Conservation (phyloP, 2,888 invertebrate species). For the Desoria tigrina region DNA sequence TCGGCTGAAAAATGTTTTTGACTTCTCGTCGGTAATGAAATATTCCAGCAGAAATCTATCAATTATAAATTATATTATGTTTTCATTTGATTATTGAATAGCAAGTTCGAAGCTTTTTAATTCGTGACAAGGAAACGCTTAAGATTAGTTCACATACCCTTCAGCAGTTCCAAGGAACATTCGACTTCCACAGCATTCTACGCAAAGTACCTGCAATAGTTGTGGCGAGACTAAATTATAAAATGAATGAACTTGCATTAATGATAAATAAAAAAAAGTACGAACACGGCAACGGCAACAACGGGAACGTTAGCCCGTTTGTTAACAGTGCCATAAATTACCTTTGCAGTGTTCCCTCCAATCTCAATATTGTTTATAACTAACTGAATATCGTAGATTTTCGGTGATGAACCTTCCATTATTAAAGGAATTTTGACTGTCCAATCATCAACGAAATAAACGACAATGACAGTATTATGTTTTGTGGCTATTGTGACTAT, state of each 20-base stretch:
- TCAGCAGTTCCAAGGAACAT: slow-evolving; percentile 51
- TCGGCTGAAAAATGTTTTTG: slow-evolving; percentile 42
- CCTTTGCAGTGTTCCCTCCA: slow-evolving; percentile 44
- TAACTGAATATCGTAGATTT: slow-evolving; percentile 48
- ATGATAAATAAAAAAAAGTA: too few relatives aligned
- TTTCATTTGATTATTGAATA: slow-evolving; percentile 1
- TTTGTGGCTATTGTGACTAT: too few relatives aligned
- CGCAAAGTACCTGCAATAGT: slow-evolving; percentile 46
- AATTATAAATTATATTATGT: slow-evolving; percentile 4
- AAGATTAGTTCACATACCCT: slow-evolving; percentile 33
- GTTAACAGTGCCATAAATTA: slow-evolving; percentile 17
- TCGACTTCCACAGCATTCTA: slow-evolving; percentile 51
- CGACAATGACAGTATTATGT: too few relatives aligned
- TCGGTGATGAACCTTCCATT: slow-evolving; percentile 24
- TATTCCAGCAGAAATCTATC: slow-evolving; percentile 48
- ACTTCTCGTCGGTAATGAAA: slow-evolving; percentile 49
- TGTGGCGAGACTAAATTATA: too few relatives aligned
- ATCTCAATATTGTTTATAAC: slow-evolving; percentile 45
- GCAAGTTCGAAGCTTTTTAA: too few relatives aligned
- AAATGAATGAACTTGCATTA: too few relatives aligned
- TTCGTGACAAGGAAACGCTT: not conserved
- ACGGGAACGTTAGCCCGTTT: not conserved
- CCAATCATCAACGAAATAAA: too few relatives aligned
- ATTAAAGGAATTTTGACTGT: too few relatives aligned
- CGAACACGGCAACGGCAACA: not conserved